Conservation (phyloP, 2,113 vertebrate genomes). For the Oreocharis arfaki region DNA sequence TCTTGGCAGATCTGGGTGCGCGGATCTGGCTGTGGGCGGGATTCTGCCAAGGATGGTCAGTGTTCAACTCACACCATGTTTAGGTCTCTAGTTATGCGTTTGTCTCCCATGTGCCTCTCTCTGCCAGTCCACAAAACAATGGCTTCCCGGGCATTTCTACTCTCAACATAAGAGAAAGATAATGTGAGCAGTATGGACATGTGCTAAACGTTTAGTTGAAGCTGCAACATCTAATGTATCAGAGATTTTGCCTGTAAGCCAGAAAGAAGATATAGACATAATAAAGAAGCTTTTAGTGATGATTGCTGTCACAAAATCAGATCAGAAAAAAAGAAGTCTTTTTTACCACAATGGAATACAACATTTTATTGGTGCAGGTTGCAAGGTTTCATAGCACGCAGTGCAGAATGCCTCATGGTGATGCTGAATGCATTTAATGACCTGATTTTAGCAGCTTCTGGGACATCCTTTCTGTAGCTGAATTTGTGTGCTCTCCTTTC, state of each 20-base stretch:
- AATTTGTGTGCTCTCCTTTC: slow-evolving; percentile 30
- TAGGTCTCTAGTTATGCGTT: slow-evolving; percentile 62
- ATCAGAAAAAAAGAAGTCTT: neutral
- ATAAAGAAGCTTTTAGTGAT: slow-evolving; percentile 18
- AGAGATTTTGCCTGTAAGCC: neutral
- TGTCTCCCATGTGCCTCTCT: slow-evolving; percentile 62
- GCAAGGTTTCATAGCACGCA: slow-evolving; percentile 30
- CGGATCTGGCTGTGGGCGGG: slow-evolving; percentile 62
- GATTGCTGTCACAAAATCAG: slow-evolving; percentile 22
- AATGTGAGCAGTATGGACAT: neutral
- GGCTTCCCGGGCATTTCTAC: slow-evolving; percentile 30
- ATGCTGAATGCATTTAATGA: slow-evolving; percentile 40
- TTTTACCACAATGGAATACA: neutral
- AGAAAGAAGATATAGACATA: neutral
- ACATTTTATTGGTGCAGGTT: neutral
- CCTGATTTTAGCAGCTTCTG: slow-evolving; percentile 34
- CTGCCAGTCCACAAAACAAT: slow-evolving; percentile 52
- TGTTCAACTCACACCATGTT: slow-evolving; percentile 58
- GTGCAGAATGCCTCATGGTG: slow-evolving; percentile 35
- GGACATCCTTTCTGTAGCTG: neutral
- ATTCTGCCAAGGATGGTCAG: slow-evolving; percentile 66
- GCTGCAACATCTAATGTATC: neutral
- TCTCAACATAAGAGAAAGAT: neutral
- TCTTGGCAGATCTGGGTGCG: slow-evolving; percentile 68
- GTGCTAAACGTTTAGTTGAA: slow-evolving; percentile 9